Evolutionary conservation across 1,140 invertebrate species (phyloP).

Genomic region (Pentalonia nigronervosa): DNA sequence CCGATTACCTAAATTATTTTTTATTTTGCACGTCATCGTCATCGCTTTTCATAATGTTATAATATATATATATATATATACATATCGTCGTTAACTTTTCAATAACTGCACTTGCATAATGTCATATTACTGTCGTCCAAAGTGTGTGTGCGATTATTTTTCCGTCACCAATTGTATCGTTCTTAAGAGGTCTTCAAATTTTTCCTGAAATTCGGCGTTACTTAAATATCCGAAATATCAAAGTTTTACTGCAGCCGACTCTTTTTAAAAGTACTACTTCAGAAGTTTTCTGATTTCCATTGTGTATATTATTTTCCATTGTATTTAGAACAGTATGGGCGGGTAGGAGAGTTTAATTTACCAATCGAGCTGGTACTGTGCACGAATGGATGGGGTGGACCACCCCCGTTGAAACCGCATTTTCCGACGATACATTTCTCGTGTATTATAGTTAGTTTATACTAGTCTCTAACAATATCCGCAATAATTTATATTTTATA

Average conservation of each 20-base stretch:
- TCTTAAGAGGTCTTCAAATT: too few relatives aligned
- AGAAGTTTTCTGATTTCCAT: not conserved
- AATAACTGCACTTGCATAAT: too few relatives aligned
- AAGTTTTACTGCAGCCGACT: not conserved
- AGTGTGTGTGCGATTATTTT: too few relatives aligned
- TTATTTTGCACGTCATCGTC: too few relatives aligned
- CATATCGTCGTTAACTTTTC: too few relatives aligned
- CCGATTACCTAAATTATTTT: too few relatives aligned
- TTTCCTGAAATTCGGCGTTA: not conserved
- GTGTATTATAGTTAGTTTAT: not conserved
- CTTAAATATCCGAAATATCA: not conserved
- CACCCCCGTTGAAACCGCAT: not conserved
- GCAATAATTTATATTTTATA: not conserved
- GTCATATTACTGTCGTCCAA: too few relatives aligned
- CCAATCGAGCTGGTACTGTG: not conserved
- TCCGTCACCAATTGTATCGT: too few relatives aligned
- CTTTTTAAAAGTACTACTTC: not conserved
- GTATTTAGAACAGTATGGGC: not conserved
- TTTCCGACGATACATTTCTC: not conserved
- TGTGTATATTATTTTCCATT: not conserved
- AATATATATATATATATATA: too few relatives aligned
- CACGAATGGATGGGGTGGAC: not conserved
- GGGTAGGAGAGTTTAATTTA: not conserved
- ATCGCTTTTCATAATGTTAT: too few relatives aligned
- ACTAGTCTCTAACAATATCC: not conserved